Evolutionary conservation across 2,113 vertebrate genomes (phyloP).

Genomic region (Pterophyllum scalare): DNA sequence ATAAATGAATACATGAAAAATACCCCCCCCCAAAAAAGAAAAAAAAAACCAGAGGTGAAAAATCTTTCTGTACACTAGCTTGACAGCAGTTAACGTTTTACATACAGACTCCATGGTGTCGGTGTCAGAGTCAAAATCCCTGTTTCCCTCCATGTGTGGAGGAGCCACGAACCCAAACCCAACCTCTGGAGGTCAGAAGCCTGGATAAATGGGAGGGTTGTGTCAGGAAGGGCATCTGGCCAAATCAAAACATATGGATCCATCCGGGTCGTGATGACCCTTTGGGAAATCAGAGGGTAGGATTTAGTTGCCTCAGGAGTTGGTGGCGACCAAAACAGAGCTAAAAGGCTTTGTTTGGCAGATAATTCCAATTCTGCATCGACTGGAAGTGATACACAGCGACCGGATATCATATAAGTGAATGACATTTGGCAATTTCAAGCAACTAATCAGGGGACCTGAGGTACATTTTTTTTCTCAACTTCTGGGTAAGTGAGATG

Average conservation of each 20-base stretch:
- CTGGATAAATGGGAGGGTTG: not conserved
- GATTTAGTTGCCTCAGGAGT: not conserved
- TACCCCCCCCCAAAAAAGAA: too few relatives aligned
- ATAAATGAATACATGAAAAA: not conserved
- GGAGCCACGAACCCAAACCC: not conserved
- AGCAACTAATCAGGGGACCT: too few relatives aligned
- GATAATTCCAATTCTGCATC: not conserved
- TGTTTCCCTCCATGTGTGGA: not conserved
- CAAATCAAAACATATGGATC: not conserved
- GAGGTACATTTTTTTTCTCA: too few relatives aligned
- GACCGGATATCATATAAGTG: too few relatives aligned
- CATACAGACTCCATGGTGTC: not conserved
- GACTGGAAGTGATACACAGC: too few relatives aligned
- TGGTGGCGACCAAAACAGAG: not conserved
- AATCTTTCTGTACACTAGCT: not conserved
- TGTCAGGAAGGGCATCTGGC: constrained; percentile 7
- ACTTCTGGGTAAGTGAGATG: too few relatives aligned
- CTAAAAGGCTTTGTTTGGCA: not conserved
- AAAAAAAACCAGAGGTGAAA: not conserved
- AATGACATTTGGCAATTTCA: too few relatives aligned
- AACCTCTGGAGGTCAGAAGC: not conserved
- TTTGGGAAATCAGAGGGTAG: not conserved
- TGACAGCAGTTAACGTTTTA: not conserved
- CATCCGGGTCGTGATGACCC: not conserved
- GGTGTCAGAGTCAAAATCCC: not conserved